A percentile compares a stretch with the other conserved stretches of the same genome.
These are phyloP conservation scores for Diadumene lineata DNA, from an alignment of 92 coral and sea anemone genomes.

Conservation along the genomic window DNA sequence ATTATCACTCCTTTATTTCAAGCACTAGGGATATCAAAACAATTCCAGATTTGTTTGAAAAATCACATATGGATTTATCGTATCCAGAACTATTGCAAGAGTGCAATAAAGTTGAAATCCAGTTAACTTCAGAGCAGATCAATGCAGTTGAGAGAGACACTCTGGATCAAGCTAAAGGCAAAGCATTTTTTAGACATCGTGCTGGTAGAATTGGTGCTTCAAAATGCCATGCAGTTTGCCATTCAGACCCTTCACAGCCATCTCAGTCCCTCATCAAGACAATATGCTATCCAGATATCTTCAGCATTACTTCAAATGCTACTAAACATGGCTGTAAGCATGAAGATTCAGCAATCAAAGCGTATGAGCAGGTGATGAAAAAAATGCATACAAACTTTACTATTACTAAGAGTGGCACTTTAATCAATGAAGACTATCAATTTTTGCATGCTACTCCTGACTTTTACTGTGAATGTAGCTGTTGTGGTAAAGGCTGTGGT, in stretches of 20 bases:
- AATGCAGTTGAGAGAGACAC: conserved; percentile 41
- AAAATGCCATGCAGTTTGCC: conserved; percentile 25
- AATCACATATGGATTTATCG: conserved; percentile 19
- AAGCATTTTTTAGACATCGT: conserved; percentile 52
- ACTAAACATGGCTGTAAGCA: conserved; percentile 38
- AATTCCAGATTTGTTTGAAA: conserved; percentile 17
- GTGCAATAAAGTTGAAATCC: conserved; percentile 30
- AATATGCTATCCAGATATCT: conserved; percentile 41
- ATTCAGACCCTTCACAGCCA: conserved; percentile 22
- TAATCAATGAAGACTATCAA: conserved; percentile 35
- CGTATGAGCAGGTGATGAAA: conserved; percentile 9
- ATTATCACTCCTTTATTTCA: conserved; percentile 16
- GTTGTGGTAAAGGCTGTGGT: conserved; percentile 57
- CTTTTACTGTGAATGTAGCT: conserved; percentile 27
- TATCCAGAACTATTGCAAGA: conserved; percentile 29
- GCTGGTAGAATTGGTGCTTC: conserved; percentile 53
- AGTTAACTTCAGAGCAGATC: conserved; percentile 39
- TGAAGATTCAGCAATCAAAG: conserved; percentile 26
- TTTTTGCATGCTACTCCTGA: conserved; percentile 42
- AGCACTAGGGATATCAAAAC: conserved; percentile 4
- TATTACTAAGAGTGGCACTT: conserved; percentile 14
- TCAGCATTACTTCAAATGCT: conserved; percentile 19
- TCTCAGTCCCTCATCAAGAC: conserved; percentile 31
- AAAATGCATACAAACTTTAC: background rate
- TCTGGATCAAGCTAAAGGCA: conserved; percentile 40